Evolutionary conservation across 2,113 vertebrate genomes (phyloP).

Genomic region (Polypterus senegalus): DNA sequence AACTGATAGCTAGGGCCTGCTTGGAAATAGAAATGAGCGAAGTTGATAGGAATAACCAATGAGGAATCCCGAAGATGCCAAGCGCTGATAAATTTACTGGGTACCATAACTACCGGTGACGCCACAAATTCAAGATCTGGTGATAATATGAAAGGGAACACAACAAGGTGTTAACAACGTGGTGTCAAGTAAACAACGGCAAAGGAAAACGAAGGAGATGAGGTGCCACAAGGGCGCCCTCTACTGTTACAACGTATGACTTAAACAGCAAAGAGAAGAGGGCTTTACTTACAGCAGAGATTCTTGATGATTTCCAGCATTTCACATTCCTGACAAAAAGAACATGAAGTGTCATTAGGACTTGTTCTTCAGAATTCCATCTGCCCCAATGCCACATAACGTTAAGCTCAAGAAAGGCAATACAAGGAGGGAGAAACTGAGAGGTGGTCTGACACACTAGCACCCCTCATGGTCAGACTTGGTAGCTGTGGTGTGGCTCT

Average conservation of each 20-base stretch:
- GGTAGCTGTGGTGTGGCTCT: neutral
- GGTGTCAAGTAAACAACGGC: neutral
- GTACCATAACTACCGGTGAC: too few relatives aligned
- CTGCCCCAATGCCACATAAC: neutral
- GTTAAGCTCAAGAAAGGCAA: neutral
- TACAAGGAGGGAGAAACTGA: neutral
- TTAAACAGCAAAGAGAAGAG: neutral
- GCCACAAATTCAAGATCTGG: neutral
- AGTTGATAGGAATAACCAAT: too few relatives aligned
- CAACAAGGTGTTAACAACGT: neutral
- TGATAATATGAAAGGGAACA: neutral
- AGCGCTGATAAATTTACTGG: too few relatives aligned
- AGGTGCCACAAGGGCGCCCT: neutral
- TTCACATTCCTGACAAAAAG: slow-evolving; percentile 23
- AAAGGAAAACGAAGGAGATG: neutral
- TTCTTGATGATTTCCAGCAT: slow-evolving; percentile 23
- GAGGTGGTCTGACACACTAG: neutral
- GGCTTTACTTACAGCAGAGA: slow-evolving; percentile 22
- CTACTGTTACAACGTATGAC: neutral
- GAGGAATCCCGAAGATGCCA: too few relatives aligned
- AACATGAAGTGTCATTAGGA: neutral
- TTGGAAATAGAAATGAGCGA: too few relatives aligned
- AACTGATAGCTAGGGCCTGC: too few relatives aligned
- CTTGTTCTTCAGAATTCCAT: neutral
- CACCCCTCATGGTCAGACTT: neutral